These are phyloP conservation scores for Myrmecophaga tridactyla DNA, from an alignment of 2,113 vertebrate genomes.

Conservation along the genomic window DNA sequence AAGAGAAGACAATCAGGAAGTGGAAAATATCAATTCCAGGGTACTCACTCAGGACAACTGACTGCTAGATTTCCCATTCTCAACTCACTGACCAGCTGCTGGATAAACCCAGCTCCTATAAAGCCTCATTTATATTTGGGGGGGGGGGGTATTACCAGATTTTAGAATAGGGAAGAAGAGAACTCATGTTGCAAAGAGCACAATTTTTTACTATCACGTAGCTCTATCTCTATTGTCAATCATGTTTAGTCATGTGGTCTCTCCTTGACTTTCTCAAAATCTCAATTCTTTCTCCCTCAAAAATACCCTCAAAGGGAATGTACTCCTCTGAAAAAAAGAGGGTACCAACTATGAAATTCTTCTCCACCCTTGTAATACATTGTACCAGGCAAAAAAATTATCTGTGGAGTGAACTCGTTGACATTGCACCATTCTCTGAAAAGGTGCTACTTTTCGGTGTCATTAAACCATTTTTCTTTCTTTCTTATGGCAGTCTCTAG, in stretches of 20 bases:
- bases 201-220: background rate
- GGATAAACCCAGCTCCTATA: no score
- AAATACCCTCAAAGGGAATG: background rate
- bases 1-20: background rate
- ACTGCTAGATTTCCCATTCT: no score
- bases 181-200: background rate
- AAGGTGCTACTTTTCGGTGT: background rate
- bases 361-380: rapidly evolving
- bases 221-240: background rate
- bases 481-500: no score
- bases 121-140: background rate
- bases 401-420: background rate
- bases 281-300: background rate
- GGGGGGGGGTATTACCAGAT: background rate
- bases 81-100: no score
- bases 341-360: background rate
- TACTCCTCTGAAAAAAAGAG: background rate
- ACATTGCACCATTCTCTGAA: background rate
- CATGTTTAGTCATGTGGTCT: background rate
- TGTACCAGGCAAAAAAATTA: background rate
- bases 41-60: background rate
- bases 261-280: background rate
- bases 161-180: background rate
- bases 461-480: no score
- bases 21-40: background rate